Evolutionary conservation across 2,888 invertebrate species (phyloP).

Genomic region (Trichacis sp.): DNA sequence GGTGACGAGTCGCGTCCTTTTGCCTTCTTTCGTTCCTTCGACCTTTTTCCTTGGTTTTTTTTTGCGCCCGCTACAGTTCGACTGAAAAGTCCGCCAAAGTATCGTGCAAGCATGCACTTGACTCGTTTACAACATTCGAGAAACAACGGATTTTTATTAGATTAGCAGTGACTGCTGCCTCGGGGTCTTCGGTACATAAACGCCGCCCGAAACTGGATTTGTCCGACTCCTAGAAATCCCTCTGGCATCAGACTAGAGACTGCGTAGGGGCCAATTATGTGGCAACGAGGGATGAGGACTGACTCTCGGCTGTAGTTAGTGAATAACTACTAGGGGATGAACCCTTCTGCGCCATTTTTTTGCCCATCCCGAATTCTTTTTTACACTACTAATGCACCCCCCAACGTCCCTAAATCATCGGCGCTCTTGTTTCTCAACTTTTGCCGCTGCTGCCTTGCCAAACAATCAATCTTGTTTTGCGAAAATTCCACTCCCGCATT

Average conservation of each 20-base stretch:
- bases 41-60: conserved; percentile 23
- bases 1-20: conserved; percentile 7
- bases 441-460: not conserved
- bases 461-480: conserved; percentile 1
- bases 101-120: conserved; percentile 40
- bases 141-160: conserved; percentile 59
- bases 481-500: not conserved
- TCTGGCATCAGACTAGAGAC: conserved; percentile 59
- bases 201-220: conserved; percentile 58
- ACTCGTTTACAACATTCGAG: conserved; percentile 52
- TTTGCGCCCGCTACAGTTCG: conserved; percentile 17
- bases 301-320: conserved; percentile 51
- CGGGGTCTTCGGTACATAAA: conserved; percentile 48
- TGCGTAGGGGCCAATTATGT: conserved; percentile 61
- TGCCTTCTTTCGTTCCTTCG: conserved; percentile 13
- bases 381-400: conserved; percentile 9
- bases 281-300: conserved; percentile 45
- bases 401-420: conserved; percentile 5
- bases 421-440: not conserved
- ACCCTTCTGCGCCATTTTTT: conserved; percentile 49
- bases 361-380: conserved; percentile 42
- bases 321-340: conserved; percentile 51
- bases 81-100: conserved; percentile 17
- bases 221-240: conserved; percentile 65
- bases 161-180: conserved; percentile 54